Evolutionary conservation across 2,888 invertebrate species (phyloP), one percentile per base, ranked within the genome.

Genomic region (Tachina lurida): DNA sequence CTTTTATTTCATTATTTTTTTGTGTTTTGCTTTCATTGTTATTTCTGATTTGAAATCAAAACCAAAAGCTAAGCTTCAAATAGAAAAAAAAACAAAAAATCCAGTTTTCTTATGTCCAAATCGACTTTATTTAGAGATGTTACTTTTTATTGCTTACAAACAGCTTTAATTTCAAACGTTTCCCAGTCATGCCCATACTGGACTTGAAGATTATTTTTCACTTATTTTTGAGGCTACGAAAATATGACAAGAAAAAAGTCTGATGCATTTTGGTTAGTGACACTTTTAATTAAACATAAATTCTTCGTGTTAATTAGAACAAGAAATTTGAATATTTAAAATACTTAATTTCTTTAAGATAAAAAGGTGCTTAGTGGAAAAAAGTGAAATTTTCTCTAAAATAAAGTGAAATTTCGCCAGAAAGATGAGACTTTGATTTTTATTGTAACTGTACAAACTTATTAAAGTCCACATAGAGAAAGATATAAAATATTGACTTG

Each of bases 231-330:
- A 5, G 8, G 3, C 19, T 41, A 7, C 19, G 22, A 10, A 22
- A 47, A 45, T 10, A 45, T 45, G n/a, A 54, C 15, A 31, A 31
- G 56, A 49, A 56, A 75, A 67, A 67, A 43, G 17, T 81, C 22
- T 39, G 12, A 68, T 54, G n/a, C 63, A 39, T 52, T 74, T 60
- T 17, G 43, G 17, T 15, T 41, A 45, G 31, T 52, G 60, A 81
- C 45, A 54, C 12, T 49, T 70, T 47, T 41, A 63, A 47, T 63
- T 39, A 54, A 56, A 22, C 63, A 62, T 54, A 68, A 56, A 68
- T 68, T 81, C 19, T 74, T 43, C 52, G 49, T 19, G 47, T 74
- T 75, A 81, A 81, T 75, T 75, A 81, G 81, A 81, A 68, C 81
- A 81, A 68, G 68, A 73, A 45, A 79, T 65, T 79, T 39, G 15